Evolutionary conservation across 2,797 vertebrate genomes (phyloP).

Genomic region (Varecia variegata): DNA sequence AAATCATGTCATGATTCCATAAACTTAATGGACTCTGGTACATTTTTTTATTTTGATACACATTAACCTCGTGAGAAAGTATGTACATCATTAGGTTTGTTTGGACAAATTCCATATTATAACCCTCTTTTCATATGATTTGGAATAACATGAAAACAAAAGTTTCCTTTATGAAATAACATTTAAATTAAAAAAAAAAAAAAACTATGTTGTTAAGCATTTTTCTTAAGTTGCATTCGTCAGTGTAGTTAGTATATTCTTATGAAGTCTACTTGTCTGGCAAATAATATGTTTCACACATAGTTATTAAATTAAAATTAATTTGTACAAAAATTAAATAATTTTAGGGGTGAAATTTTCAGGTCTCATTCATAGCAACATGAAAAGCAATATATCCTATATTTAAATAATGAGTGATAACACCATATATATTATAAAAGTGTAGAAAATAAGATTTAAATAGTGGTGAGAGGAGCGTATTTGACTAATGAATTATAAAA

Average conservation of each 20-base stretch:
- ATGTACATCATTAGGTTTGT: background rate
- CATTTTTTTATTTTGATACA: background rate
- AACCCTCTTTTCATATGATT: background rate
- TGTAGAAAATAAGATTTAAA: background rate
- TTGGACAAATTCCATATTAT: background rate
- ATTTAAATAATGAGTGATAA: background rate
- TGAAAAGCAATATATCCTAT: background rate
- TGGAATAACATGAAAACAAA: background rate
- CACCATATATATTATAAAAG: background rate
- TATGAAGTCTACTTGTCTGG: background rate
- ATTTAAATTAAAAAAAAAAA: background rate
- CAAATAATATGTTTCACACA: background rate
- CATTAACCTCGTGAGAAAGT: background rate
- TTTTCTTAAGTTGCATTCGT: background rate
- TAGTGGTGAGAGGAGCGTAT: rapidly evolving
- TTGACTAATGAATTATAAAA: background rate
- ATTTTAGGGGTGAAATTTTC: background rate
- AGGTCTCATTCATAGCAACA: background rate
- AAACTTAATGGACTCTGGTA: background rate
- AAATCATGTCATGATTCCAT: background rate
- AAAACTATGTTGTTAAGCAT: background rate
- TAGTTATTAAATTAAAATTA: background rate
- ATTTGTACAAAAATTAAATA: background rate
- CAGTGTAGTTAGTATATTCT: background rate
- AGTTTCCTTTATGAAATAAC: background rate